Percentiles rank a stretch among this genome's conserved stretches.
These are phyloP conservation scores for Oryzias sinensis DNA, from an alignment of 2,797 vertebrate genomes.

Conservation along the genomic window DNA sequence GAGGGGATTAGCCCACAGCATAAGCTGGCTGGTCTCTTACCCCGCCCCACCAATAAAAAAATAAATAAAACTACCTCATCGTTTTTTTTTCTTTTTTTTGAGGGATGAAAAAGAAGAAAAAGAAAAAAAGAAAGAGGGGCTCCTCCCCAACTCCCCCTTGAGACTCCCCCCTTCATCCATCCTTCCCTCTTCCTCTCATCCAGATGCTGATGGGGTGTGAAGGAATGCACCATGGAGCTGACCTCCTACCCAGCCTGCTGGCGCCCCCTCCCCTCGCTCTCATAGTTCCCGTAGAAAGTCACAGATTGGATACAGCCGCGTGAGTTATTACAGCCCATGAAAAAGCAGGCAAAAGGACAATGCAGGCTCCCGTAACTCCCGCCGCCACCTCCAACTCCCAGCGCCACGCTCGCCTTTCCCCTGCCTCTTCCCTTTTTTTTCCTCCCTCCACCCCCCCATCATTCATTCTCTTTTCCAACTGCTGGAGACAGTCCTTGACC, in stretches of 20 bases:
- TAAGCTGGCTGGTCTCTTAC: slow-evolving; percentile 24
- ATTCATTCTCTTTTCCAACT: slow-evolving; percentile 24
- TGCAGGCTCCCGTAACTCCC: slow-evolving; percentile 34
- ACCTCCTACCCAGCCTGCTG: slow-evolving; percentile 64
- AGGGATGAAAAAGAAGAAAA: slow-evolving; percentile 10
- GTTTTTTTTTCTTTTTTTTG: slow-evolving; percentile 16
- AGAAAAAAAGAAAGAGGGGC: slow-evolving; percentile 6
- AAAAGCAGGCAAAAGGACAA: slow-evolving; percentile 65
- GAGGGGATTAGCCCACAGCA: slow-evolving; percentile 79
- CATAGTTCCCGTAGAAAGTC: slow-evolving; percentile 11
- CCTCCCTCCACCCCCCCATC: slow-evolving; percentile 11
- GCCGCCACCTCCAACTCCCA: not conserved
- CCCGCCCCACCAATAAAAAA: not conserved
- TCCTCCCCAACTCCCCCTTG: slow-evolving; percentile 44
- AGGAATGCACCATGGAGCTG: slow-evolving; percentile 74
- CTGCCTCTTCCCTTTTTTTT: slow-evolving; percentile 4
- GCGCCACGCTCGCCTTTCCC: not conserved
- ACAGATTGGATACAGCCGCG: slow-evolving; percentile 7
- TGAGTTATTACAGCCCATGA: slow-evolving; percentile 60
- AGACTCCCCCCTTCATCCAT: slow-evolving; percentile 51
- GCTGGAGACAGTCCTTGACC: slow-evolving; percentile 69
- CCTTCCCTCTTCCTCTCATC: slow-evolving; percentile 46
- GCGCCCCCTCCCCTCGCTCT: slow-evolving; percentile 2
- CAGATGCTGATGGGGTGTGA: slow-evolving; percentile 76
- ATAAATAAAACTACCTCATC: not conserved